phyloP scores from a whole-genome alignment of 2,888 invertebrate species.

The Drosophila mercatorum region DNA sequence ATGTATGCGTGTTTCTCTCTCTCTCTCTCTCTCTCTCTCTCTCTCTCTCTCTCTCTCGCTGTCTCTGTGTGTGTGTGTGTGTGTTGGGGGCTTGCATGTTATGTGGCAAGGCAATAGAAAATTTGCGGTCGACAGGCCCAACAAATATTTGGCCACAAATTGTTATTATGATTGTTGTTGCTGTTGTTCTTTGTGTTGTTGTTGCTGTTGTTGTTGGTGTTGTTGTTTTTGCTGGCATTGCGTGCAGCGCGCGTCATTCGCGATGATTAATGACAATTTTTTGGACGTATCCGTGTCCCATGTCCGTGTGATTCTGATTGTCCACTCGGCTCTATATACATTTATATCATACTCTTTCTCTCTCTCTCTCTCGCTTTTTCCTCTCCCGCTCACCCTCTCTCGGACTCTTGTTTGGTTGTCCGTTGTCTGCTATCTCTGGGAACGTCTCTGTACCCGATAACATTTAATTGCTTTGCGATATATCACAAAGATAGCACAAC shows the following conservation, averaged over 20 bases:
- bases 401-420: not conserved
- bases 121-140: conserved; percentile 54
- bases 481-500: conserved; percentile 69
- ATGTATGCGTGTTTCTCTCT: not conserved
- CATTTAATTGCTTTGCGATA: conserved; percentile 76
- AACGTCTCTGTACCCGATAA: conserved; percentile 70
- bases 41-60: too few species aligned
- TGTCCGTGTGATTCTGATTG: conserved; percentile 45
- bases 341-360: not conserved
- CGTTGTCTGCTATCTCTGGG: conserved; percentile 31
- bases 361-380: too few species aligned
- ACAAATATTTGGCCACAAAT: conserved; percentile 76
- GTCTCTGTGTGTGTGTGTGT: not conserved
- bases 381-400: not conserved
- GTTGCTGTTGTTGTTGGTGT: conserved; percentile 10
- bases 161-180: conserved; percentile 67
- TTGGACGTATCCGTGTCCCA: conserved; percentile 53
- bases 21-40: too few species aligned
- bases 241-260: conserved; percentile 60
- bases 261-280: conserved; percentile 76
- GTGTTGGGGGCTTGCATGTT: conserved; percentile 5
- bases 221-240: conserved; percentile 42
- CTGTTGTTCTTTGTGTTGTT: conserved; percentile 24
- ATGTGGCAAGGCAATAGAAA: conserved; percentile 43
- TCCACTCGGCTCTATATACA: conserved; percentile 13